These are phyloP conservation scores for Tuberolachnus salignus DNA, from an alignment of 2,888 invertebrate species.

Conservation along the genomic window DNA sequence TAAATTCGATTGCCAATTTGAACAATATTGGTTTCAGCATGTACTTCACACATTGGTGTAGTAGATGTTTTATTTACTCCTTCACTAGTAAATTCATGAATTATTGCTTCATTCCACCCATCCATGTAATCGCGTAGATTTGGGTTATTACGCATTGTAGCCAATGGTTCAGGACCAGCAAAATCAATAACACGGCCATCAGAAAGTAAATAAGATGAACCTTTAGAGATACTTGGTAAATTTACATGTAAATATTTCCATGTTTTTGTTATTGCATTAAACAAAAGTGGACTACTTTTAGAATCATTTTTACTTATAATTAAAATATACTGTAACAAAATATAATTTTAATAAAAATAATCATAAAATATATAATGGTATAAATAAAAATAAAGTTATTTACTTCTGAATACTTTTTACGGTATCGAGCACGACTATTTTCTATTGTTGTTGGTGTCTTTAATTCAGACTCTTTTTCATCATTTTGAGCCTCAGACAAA, in stretches of 20 bases:
- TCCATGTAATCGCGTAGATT: too few relatives aligned
- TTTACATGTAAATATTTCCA: not conserved
- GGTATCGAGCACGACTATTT: not conserved
- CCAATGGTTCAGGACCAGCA: not conserved
- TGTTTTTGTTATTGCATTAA: not conserved
- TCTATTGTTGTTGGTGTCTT: too few relatives aligned
- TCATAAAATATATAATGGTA: not conserved
- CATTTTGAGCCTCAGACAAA: not conserved
- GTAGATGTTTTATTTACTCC: too few relatives aligned
- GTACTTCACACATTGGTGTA: not conserved
- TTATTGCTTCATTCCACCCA: too few relatives aligned
- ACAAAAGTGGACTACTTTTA: not conserved
- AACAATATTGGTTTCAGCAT: not conserved
- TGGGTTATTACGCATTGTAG: too few relatives aligned
- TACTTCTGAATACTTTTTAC: not conserved
- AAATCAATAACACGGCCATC: not conserved
- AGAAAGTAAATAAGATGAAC: not conserved
- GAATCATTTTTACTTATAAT: not conserved
- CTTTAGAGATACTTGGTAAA: not conserved
- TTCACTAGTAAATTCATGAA: too few relatives aligned
- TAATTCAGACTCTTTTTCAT: not conserved
- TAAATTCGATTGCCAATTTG: not conserved
- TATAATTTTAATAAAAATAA: not conserved
- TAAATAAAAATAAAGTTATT: not conserved
- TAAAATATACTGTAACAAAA: constrained; percentile 2